These are phyloP conservation scores for Centropristis striata DNA, from an alignment of 2,113 vertebrate genomes.

Conservation along the genomic window DNA sequence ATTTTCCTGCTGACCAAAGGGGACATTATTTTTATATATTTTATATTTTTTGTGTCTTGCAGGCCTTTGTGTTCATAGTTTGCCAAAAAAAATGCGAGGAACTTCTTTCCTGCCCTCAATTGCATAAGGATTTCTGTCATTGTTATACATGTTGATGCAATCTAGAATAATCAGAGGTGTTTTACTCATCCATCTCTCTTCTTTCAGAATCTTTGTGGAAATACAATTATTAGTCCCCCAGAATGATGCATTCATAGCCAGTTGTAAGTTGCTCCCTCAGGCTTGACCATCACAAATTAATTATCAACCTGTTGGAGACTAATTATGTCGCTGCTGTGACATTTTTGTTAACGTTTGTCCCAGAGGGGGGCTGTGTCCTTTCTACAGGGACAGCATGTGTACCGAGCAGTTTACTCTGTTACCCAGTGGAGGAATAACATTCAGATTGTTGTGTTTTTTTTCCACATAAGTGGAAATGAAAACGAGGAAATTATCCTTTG, in stretches of 20 bases:
- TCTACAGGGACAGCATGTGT: background rate
- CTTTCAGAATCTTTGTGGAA: background rate
- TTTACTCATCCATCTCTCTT: background rate
- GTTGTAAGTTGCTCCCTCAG: background rate
- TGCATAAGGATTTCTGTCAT: too few species aligned
- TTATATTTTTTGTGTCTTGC: too few species aligned
- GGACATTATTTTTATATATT: too few species aligned
- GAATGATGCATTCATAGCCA: background rate
- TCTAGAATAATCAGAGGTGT: too few species aligned
- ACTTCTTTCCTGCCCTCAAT: too few species aligned
- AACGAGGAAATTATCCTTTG: too few species aligned
- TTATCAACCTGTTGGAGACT: background rate
- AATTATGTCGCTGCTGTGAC: conserved; percentile 2
- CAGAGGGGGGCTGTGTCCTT: background rate
- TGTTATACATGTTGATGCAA: too few species aligned
- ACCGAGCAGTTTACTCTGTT: background rate
- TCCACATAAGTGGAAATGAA: too few species aligned
- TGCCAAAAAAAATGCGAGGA: too few species aligned
- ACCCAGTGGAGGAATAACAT: background rate
- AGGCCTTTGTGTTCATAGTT: too few species aligned
- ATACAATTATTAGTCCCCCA: background rate
- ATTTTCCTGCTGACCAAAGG: too few species aligned
- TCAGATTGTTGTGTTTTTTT: background rate
- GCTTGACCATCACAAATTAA: background rate
- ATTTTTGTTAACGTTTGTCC: background rate